A percentile compares a stretch with the other conserved stretches of the same genome.
These are phyloP conservation scores for Panagrolaimus sp. DNA, from an alignment of 1,140 invertebrate genomes.

Conservation along the genomic window DNA sequence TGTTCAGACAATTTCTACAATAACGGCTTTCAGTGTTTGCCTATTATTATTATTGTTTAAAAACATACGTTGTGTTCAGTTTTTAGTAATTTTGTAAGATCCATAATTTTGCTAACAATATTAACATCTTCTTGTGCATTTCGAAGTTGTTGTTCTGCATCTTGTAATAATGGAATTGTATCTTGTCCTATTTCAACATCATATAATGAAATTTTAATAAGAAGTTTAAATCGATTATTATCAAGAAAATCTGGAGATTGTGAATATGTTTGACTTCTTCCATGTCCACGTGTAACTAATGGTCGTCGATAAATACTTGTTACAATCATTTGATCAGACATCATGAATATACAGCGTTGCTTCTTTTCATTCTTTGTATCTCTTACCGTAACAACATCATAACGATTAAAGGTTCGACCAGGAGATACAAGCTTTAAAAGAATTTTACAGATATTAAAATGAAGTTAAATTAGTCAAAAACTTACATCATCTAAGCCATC, in stretches of 20 bases:
- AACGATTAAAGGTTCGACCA: conserved; percentile 70
- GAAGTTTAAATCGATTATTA: conserved; percentile 87
- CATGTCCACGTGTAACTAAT: conserved; percentile 68
- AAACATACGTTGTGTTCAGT: conserved; percentile 24
- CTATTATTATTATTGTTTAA: not conserved
- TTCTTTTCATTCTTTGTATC: conserved; percentile 73
- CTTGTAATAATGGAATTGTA: conserved; percentile 59
- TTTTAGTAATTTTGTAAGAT: conserved; percentile 69
- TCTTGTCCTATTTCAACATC: conserved; percentile 84
- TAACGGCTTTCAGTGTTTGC: no score
- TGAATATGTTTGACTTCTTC: conserved; percentile 11
- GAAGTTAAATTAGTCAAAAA: no score
- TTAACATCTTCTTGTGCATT: conserved; percentile 74
- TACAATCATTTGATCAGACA: conserved; percentile 83
- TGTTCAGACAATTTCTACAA: conserved; percentile 27
- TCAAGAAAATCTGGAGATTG: conserved; percentile 65
- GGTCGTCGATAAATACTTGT: conserved; percentile 80
- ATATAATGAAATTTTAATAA: conserved; percentile 79
- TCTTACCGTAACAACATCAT: conserved; percentile 75
- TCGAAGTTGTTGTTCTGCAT: conserved; percentile 17
- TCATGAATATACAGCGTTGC: conserved; percentile 85
- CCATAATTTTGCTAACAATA: conserved; percentile 74
- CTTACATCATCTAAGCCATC: conserved; percentile 49
- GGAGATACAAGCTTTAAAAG: conserved; percentile 59
- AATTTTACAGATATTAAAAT: not conserved